Percentiles rank a stretch among this genome's conserved stretches.
Evolutionary conservation across 1,140 invertebrate species (phyloP).

Genomic region (Trichogramma pretiosum): DNA sequence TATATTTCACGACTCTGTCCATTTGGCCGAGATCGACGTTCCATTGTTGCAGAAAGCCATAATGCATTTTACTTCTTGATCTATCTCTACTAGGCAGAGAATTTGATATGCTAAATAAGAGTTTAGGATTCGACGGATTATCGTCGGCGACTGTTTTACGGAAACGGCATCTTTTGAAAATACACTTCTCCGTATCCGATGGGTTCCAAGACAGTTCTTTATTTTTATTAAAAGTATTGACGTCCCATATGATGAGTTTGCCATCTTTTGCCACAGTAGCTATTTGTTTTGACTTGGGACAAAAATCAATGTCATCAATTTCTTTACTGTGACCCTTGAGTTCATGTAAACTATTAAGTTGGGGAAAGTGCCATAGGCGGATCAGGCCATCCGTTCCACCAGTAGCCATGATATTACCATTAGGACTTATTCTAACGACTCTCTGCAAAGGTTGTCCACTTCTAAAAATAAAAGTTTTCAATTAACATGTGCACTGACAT

Average conservation of each 20-base stretch:
- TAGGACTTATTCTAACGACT: conserved; percentile 71
- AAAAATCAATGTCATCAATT: conserved; percentile 88
- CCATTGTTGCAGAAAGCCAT: conserved; percentile 64
- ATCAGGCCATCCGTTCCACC: conserved; percentile 84
- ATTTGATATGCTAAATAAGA: conserved; percentile 77
- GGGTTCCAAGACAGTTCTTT: conserved; percentile 66
- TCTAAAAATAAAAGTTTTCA: conserved; percentile 35
- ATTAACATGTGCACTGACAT: background rate
- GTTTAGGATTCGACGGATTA: conserved; percentile 22
- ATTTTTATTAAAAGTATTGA: conserved; percentile 53
- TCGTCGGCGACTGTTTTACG: conserved; percentile 31
- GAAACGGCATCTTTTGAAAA: conserved; percentile 74
- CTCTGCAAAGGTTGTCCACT: conserved; percentile 72
- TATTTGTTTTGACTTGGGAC: conserved; percentile 62
- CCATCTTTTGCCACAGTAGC: conserved; percentile 84
- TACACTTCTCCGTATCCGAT: conserved; percentile 64
- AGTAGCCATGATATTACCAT: conserved; percentile 73
- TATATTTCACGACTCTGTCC: conserved; percentile 47
- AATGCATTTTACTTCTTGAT: conserved; percentile 31
- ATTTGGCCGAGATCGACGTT: conserved; percentile 50
- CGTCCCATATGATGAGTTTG: conserved; percentile 70
- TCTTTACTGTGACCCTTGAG: conserved; percentile 67
- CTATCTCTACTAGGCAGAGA: conserved; percentile 65
- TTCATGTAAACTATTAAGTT: conserved; percentile 58
- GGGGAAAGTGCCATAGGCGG: conserved; percentile 82